phyloP scores from a whole-genome alignment of 2,113 vertebrate genomes.

The Rhombomys opimus region DNA sequence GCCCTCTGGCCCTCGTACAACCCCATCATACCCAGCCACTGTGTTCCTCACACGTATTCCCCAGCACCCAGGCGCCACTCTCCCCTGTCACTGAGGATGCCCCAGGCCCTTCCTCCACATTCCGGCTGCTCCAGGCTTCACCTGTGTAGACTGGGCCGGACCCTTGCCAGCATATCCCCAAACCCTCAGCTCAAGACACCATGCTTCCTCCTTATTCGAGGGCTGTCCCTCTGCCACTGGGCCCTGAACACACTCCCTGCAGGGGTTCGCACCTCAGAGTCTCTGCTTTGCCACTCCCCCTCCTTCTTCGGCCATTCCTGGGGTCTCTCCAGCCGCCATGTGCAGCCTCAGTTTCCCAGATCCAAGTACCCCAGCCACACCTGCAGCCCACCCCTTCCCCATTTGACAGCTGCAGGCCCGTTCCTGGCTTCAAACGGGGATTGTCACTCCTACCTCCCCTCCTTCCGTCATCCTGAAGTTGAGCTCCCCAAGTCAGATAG shows the following conservation, averaged over 20 bases:
- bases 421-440: not conserved
- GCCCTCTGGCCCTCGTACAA: fast-evolving
- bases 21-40: not conserved
- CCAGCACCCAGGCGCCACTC: no score
- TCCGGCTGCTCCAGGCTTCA: not conserved
- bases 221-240: no score
- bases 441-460: not conserved
- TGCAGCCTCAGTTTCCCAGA: not conserved
- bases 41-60: not conserved
- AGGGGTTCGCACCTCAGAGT: not conserved
- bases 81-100: not conserved
- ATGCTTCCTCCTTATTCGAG: fast-evolving
- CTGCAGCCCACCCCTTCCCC: not conserved
- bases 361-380: not conserved
- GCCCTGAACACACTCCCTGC: not conserved
- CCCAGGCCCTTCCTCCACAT: not conserved
- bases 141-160: not conserved
- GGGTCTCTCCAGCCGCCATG: not conserved
- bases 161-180: not conserved
- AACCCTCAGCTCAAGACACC: not conserved
- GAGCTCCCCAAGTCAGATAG: not conserved
- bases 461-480: not conserved
- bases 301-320: not conserved
- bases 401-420: fast-evolving
- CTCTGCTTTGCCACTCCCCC: not conserved